A percentile compares a stretch with the other conserved stretches of the same genome.
phyloP scores from a whole-genome alignment of 2,113 vertebrate genomes.

The Cervus canadensis region DNA sequence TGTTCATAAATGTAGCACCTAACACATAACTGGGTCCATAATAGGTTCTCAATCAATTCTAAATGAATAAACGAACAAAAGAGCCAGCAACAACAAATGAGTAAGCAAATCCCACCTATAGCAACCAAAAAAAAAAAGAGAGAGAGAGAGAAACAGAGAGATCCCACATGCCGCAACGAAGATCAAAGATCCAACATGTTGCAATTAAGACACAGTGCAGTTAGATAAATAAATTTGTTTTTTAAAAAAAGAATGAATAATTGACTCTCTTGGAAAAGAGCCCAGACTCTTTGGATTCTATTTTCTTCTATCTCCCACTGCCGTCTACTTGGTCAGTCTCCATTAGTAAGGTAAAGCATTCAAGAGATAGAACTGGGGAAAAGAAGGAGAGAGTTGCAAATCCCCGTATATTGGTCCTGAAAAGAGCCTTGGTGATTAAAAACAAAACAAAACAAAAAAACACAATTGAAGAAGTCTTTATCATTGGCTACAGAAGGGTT shows the following conservation, averaged over 20 bases:
- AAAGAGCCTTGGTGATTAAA: background rate
- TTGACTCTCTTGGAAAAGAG: background rate
- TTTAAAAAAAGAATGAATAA: background rate
- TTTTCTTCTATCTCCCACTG: background rate
- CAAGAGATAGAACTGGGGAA: background rate
- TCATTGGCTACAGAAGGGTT: background rate
- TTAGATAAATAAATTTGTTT: background rate
- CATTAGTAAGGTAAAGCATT: background rate
- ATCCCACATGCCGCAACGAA: fast-evolving
- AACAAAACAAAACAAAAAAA: background rate
- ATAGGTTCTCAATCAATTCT: background rate
- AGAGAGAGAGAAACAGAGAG: background rate
- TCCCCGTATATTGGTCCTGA: background rate
- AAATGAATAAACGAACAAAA: background rate
- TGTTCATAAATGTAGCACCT: background rate
- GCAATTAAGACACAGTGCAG: background rate
- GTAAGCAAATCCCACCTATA: background rate
- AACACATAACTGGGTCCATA: background rate
- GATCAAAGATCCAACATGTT: background rate
- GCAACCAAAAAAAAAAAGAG: background rate
- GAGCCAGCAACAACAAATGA: background rate
- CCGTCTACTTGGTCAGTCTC: background rate
- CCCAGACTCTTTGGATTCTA: background rate
- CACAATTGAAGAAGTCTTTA: background rate
- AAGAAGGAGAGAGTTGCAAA: background rate